These are phyloP conservation scores for Seriola dumerili DNA, from an alignment of 2,113 vertebrate species.

Conservation along the genomic window DNA sequence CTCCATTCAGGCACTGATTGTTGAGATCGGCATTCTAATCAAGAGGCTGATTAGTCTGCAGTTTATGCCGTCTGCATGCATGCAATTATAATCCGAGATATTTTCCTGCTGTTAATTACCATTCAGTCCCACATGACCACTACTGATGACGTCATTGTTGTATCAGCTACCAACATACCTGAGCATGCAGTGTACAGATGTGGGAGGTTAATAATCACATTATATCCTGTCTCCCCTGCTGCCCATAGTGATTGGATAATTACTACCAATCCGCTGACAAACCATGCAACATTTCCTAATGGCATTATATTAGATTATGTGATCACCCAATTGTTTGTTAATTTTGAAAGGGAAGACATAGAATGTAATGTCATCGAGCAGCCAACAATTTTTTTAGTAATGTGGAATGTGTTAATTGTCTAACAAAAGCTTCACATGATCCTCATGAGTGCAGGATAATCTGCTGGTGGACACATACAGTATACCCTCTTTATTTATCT, in stretches of 20 bases:
- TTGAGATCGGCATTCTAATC: not conserved
- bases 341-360: not conserved
- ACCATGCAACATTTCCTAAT: constrained; percentile 14
- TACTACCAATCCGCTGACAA: constrained; percentile 9
- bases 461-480: not conserved
- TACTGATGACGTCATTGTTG: not conserved
- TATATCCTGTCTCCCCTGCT: constrained; percentile 10
- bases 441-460: not conserved
- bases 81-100: constrained; percentile 37
- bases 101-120: constrained; percentile 33
- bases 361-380: not conserved
- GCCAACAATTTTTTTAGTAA: not conserved
- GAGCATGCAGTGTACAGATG: not conserved
- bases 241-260: constrained; percentile 19
- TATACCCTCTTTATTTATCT: not conserved
- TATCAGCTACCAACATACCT: not conserved
- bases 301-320: not conserved
- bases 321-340: constrained; percentile 8
- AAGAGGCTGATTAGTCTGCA: constrained; percentile 31
- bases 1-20: constrained; percentile 10
- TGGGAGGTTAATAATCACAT: constrained; percentile 1
- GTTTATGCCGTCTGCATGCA: constrained; percentile 11
- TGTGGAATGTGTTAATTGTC: not conserved
- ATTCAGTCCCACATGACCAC: constrained; percentile 18
- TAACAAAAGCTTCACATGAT: not conserved